These are phyloP conservation scores for Gobio occitaniae DNA, from an alignment of 2,797 vertebrate species.

Conservation along the genomic window DNA sequence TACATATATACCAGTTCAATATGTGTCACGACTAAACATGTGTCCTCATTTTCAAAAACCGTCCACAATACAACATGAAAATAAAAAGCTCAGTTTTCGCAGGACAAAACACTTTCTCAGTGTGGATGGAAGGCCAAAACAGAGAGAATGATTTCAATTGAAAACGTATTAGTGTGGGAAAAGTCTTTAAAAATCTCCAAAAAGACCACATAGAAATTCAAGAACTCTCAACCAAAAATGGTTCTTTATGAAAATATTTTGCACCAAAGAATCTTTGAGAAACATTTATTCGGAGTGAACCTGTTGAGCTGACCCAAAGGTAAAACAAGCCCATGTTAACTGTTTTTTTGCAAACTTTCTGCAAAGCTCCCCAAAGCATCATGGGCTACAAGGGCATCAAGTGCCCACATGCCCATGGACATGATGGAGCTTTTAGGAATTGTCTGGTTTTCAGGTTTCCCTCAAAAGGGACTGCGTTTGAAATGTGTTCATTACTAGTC, in stretches of 20 bases:
- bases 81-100: too few relatives aligned
- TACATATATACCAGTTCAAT: too few relatives aligned
- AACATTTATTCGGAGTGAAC: neutral
- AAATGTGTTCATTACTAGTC: neutral
- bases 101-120: too few relatives aligned
- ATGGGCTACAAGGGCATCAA: neutral
- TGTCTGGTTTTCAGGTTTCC: neutral
- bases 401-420: neutral
- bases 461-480: neutral
- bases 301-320: neutral
- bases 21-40: too few relatives aligned
- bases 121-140: too few relatives aligned
- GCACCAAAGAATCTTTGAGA: neutral
- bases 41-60: too few relatives aligned
- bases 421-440: slow-evolving; percentile 20
- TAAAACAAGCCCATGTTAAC: neutral
- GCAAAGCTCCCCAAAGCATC: slow-evolving; percentile 1
- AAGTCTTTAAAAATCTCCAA: too few relatives aligned
- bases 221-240: neutral
- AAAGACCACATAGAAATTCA: neutral
- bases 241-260: neutral
- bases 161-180: too few relatives aligned
- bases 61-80: too few relatives aligned
- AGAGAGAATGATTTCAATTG: too few relatives aligned
- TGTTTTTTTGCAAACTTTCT: neutral